Evolutionary conservation across 2,113 vertebrate genomes (phyloP).

Genomic region (Leucoraja erinaceus): DNA sequence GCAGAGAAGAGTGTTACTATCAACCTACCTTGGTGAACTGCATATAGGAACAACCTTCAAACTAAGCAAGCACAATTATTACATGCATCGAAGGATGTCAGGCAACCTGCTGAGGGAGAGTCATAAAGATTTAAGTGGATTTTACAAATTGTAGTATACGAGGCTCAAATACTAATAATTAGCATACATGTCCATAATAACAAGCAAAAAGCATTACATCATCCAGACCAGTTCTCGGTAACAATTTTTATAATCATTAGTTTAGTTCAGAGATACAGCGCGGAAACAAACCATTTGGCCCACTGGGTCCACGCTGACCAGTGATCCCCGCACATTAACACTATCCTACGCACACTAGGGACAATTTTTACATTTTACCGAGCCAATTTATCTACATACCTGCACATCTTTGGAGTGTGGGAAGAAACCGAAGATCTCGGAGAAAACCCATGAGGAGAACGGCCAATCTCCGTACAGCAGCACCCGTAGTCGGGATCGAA

Average conservation of each 20-base stretch:
- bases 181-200: neutral
- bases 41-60: neutral
- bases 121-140: neutral
- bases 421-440: no score
- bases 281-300: no score
- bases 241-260: neutral
- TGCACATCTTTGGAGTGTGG: no score
- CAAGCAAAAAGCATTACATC: neutral
- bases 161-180: neutral
- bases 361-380: no score
- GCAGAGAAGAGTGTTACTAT: neutral
- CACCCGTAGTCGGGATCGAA: no score
- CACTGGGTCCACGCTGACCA: no score
- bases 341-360: no score
- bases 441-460: no score
- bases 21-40: neutral
- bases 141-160: neutral
- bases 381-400: no score
- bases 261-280: no score
- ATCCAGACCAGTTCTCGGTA: neutral
- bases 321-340: no score
- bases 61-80: neutral
- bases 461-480: no score
- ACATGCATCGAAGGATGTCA: neutral
- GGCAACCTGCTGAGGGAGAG: neutral